phyloP scores from a whole-genome alignment of 1,140 invertebrate species.

The Drosophila repleta region DNA sequence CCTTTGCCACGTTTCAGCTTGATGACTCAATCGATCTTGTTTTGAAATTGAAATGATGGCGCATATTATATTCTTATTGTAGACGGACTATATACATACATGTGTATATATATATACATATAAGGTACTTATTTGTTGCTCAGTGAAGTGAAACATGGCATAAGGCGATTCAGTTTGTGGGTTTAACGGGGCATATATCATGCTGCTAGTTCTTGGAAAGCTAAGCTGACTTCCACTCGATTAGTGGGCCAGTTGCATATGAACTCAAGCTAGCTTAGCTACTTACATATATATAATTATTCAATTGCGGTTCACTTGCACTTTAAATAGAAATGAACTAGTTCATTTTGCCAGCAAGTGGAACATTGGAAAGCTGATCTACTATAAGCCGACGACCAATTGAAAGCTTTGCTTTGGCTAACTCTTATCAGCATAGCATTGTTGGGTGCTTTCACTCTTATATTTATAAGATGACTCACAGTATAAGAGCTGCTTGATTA shows the following conservation, averaged over 20 bases:
- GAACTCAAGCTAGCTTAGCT: no score
- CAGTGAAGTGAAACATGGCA: conserved; percentile 38
- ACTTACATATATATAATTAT: not conserved
- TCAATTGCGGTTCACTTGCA: not conserved
- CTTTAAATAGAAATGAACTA: no score
- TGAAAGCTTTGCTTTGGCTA: no score
- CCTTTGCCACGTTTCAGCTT: conserved; percentile 36
- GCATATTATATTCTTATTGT: conserved; percentile 37
- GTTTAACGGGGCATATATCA: conserved; percentile 14
- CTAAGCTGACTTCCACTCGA: not conserved
- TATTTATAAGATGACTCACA: no score
- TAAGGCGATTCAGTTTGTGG: conserved; percentile 32
- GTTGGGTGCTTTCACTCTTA: no score
- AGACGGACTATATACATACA: not conserved
- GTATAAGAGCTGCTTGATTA: no score
- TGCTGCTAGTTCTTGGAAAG: conserved; percentile 11
- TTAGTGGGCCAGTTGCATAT: not conserved
- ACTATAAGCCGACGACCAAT: no score
- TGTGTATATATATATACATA: conserved; percentile 8
- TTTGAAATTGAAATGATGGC: conserved; percentile 38
- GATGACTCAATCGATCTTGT: conserved; percentile 43
- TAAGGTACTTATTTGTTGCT: conserved; percentile 37
- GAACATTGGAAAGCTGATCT: no score
- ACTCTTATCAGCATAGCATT: no score
- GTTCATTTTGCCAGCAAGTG: no score